Percentiles rank a stretch among this genome's conserved stretches.
Conservation (phyloP, 2,888 invertebrate species). For the Leucophora obtusa region DNA sequence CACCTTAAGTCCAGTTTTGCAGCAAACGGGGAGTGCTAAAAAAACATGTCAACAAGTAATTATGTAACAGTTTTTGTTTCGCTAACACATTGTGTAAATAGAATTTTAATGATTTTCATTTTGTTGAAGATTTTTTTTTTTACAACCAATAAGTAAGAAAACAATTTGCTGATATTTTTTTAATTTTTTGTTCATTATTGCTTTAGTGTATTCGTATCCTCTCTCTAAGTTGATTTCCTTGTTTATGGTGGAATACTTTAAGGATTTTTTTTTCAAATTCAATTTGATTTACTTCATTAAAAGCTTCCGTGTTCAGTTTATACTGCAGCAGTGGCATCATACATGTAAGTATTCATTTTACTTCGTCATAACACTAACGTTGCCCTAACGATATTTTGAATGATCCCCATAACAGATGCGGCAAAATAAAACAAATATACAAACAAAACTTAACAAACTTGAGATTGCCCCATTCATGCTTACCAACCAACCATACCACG, state of each 20-base stretch:
- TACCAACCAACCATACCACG: constrained; percentile 24
- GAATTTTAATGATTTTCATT: background rate
- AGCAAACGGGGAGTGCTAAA: background rate
- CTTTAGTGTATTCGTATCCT: background rate
- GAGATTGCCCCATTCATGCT: constrained; percentile 21
- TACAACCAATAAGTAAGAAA: background rate
- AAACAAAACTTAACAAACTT: constrained; percentile 38
- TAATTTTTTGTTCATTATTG: background rate
- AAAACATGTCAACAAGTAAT: background rate
- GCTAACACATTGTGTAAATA: background rate
- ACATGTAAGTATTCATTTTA: constrained; percentile 35
- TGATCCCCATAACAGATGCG: constrained; percentile 52
- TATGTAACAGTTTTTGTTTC: background rate
- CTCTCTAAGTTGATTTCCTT: constrained; percentile 30
- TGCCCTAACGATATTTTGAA: constrained; percentile 60
- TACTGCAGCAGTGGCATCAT: constrained; percentile 20
- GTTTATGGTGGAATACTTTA: constrained; percentile 34
- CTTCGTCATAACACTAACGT: constrained; percentile 49
- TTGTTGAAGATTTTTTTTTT: background rate
- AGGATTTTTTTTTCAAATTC: constrained; percentile 43
- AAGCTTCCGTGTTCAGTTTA: constrained; percentile 56
- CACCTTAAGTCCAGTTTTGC: constrained; percentile 1
- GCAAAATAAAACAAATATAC: constrained; percentile 43
- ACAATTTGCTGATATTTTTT: background rate
- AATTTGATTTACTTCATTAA: constrained; percentile 61